Evolutionary conservation across 2,888 invertebrate genomes (phyloP), one percentile per base, ranked within the genome.

Genomic region (Diloba caeruleocephala): DNA sequence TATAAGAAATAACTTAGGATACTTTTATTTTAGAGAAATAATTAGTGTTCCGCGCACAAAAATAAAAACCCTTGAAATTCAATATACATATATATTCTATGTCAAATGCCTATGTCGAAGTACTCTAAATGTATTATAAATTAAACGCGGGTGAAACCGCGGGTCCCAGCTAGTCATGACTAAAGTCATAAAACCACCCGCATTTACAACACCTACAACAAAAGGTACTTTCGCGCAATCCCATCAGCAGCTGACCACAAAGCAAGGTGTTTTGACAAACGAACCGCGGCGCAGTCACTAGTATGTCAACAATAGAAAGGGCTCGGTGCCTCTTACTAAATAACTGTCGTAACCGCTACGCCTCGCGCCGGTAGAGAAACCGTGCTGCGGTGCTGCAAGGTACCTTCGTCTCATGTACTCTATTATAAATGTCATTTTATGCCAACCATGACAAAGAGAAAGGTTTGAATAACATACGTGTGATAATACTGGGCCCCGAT

Each of bases 251-350:
- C 48, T 51, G 53, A 59, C 60, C 67, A 39, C 60, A 63, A 46
- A 50, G 36, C 43, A 10, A 39, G 26, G 32, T 44, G 58, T 63
- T 63, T 50, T 52, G 45, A 49, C 55, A 56, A 62, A 44, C 31
- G 36, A 57, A 61, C 63, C 55, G 41, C 53, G 45, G 21, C 41
- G 49, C 58, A 17, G 6, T 48, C 65, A 48, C 34, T 38, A 38
- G 65, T 56, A 17, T 55, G 60, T 63, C 71, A 59, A 63, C 71
- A 71, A 71, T 66, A 68, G 69, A 69, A 71, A 71, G 69, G 72
- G 71, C 71, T 60, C 50, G 43, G 67, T 67, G 63, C 48, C 57
- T 63, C 55, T 57, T 34, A 29, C 65, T 56, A 42, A 58, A 54
- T 62, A 33, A 54, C 57, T 36, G 45, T 60, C 49, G 66, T 55